These are phyloP conservation scores for Saccostrea echinata DNA, from an alignment of 1,140 invertebrate species.

Conservation along the genomic window DNA sequence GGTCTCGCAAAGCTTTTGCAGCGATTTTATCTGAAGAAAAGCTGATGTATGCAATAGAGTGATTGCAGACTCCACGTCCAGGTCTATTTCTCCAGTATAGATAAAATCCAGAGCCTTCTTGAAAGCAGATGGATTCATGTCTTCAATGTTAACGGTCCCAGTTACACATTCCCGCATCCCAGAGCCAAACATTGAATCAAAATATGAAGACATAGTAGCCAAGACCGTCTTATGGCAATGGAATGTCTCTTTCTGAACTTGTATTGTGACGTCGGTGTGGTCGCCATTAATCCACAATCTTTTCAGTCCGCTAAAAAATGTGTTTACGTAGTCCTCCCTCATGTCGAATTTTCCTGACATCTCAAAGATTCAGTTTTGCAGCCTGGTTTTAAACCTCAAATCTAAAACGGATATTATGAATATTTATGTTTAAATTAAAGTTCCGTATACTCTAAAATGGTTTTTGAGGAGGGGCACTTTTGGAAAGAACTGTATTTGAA, in stretches of 20 bases:
- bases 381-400: not conserved
- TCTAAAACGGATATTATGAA: not conserved
- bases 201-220: constrained; percentile 64
- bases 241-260: constrained; percentile 62
- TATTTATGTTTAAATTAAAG: not conserved
- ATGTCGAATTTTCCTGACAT: not conserved
- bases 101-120: constrained; percentile 69
- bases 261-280: constrained; percentile 65
- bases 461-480: too few relatives aligned
- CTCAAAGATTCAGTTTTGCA: not conserved
- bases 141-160: constrained; percentile 72
- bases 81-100: constrained; percentile 67
- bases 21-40: constrained; percentile 71
- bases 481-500: too few relatives aligned
- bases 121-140: constrained; percentile 70
- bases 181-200: constrained; percentile 71
- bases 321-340: not conserved
- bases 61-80: constrained; percentile 67
- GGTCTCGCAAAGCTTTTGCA: constrained; percentile 72
- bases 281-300: constrained; percentile 54
- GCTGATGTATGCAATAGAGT: constrained; percentile 68
- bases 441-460: not conserved
- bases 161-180: constrained; percentile 74
- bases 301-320: constrained; percentile 52
- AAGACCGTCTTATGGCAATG: constrained; percentile 66